Percentiles rank a stretch among this genome's conserved stretches.
Conservation (phyloP, 1,140 invertebrate species). For the Battus philenor region DNA sequence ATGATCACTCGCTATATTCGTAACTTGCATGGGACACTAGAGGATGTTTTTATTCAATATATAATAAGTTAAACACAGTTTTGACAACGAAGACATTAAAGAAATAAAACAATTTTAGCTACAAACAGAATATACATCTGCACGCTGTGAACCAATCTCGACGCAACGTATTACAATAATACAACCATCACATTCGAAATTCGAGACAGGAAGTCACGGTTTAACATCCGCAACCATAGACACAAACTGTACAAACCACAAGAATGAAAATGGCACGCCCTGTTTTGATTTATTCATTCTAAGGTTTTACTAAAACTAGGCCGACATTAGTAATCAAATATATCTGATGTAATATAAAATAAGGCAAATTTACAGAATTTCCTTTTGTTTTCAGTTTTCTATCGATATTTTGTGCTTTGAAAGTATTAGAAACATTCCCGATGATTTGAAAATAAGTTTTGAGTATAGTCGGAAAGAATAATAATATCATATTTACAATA, state of each 20-base stretch:
- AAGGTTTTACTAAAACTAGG: conserved; percentile 5
- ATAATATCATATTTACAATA: neutral
- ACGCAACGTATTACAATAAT: neutral
- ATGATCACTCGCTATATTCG: too few relatives aligned
- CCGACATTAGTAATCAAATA: conserved; percentile 8
- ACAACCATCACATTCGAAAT: conserved; percentile 9
- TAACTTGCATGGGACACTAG: too few relatives aligned
- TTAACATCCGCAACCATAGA: neutral
- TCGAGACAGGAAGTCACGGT: neutral
- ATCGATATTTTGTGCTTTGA: neutral
- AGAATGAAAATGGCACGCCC: conserved; percentile 11
- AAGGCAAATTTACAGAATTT: neutral
- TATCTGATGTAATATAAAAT: neutral
- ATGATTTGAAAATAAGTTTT: neutral
- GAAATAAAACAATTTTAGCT: too few relatives aligned
- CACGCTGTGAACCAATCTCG: conserved; percentile 5
- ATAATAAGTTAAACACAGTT: too few relatives aligned
- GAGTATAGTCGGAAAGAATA: neutral
- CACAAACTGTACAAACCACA: neutral
- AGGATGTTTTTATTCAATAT: too few relatives aligned
- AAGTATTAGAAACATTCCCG: neutral
- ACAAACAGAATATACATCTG: too few relatives aligned
- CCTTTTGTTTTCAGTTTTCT: neutral
- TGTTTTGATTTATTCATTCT: neutral
- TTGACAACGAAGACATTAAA: too few relatives aligned